Base-by-base conservation (phyloP, 2,888 invertebrate species). In the Furcula furcula region DNA sequence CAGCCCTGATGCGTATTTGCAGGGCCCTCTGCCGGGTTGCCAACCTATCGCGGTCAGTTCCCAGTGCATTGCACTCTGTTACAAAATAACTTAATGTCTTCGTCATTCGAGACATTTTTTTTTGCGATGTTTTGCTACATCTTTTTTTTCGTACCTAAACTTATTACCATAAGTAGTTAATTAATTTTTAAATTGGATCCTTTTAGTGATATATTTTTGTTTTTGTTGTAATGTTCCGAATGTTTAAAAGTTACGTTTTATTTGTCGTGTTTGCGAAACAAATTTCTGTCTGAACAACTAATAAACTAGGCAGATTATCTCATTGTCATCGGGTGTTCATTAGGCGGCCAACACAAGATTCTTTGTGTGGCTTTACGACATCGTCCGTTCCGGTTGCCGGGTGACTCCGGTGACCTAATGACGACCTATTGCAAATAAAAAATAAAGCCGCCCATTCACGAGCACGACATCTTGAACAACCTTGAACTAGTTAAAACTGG, bases 401-500 rank as follows among this genome's bases (percentile, higher is more conserved):
- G 76, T 80, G 81, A 81, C 83, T 75, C 65, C 56, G 35, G 59
- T 70, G 84, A 83, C 86, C 85, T 79, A 76, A 76, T 72, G 71
- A 69, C 74, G 84, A 84, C 86, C 85, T 81, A 77, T 74, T 55
- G 62, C 70, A 60, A 65, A 69, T 68, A 74, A 76, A 71, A 80
- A 76, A 81, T 81, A 80, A 82, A 73, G 82, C 75, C 59, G 55
- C 62, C 71, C 81, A 84, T 86, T 85, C 80, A 83, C 68, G 32
- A 50, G 33, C 49, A 71, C 50, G 70, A 67, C 66, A 72, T 68
- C 65, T 42, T 37, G 45, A 46, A 58, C 56, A 76, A 72, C 87
- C 87, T 88, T 88, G 87, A 82, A 80, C 86, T 86, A 88, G 83
- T 84, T 86, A 65, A 75, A 72, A 71, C 64, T 66, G 51, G 73